Conservation (phyloP, 2,113 vertebrate species). For the Regulus satrapa region DNA sequence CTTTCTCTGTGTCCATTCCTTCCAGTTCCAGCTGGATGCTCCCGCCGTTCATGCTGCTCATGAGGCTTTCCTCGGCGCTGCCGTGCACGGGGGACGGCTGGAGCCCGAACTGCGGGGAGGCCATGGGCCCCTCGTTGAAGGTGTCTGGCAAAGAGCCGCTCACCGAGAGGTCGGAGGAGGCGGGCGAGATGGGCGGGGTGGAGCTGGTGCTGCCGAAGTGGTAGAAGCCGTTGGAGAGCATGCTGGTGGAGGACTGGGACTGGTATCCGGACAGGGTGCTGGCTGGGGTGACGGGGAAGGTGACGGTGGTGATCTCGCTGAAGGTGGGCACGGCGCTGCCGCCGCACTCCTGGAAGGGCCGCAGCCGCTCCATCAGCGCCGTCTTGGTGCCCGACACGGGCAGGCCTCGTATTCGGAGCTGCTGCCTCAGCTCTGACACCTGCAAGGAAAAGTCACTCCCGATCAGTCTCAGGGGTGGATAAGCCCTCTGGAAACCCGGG, state of each 20-base stretch:
- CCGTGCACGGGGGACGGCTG: constrained; percentile 80
- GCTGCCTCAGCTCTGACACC: constrained; percentile 96
- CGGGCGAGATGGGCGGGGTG: constrained; percentile 91
- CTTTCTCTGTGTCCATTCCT: constrained; percentile 88
- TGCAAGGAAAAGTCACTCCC: constrained; percentile 12
- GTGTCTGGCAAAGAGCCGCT: constrained; percentile 90
- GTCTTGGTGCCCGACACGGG: constrained; percentile 96
- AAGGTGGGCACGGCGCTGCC: constrained; percentile 72
- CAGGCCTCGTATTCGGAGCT: constrained; percentile 91
- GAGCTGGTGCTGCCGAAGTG: constrained; percentile 93
- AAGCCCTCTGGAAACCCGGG: not conserved
- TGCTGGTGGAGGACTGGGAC: constrained; percentile 79
- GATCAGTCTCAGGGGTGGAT: not conserved
- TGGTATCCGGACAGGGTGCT: constrained; percentile 83
- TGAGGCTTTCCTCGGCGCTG: constrained; percentile 80
- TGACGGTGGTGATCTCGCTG: constrained; percentile 86
- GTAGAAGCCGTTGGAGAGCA: constrained; percentile 87
- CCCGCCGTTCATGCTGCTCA: constrained; percentile 70
- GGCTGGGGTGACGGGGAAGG: constrained; percentile 87
- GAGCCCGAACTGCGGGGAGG: constrained; percentile 84
- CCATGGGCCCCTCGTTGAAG: constrained; percentile 88
- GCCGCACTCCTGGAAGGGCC: constrained; percentile 88
- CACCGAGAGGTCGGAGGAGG: constrained; percentile 91
- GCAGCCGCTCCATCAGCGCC: constrained; percentile 88
- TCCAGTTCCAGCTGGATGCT: constrained; percentile 73